phyloP scores from a whole-genome alignment of 1,140 invertebrate species.

The Sitobion miscanthi region DNA sequence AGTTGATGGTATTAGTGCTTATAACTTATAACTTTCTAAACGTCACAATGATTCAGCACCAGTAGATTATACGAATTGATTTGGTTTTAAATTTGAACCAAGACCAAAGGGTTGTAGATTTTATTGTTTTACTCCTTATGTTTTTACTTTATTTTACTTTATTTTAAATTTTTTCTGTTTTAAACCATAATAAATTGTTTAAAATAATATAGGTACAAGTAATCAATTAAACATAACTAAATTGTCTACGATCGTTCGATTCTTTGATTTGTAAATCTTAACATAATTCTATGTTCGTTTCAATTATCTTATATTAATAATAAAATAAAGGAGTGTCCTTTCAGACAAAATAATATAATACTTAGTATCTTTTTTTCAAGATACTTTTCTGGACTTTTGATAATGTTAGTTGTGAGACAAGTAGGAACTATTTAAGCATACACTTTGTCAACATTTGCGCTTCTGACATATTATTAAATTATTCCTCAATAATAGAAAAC shows the following conservation, averaged over 20 bases:
- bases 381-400: not conserved
- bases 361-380: not conserved
- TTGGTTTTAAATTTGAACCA: not conserved
- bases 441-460: not conserved
- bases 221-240: not conserved
- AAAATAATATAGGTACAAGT: not conserved
- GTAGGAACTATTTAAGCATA: not conserved
- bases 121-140: not conserved
- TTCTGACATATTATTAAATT: not conserved
- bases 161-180: not conserved
- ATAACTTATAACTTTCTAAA: slow-evolving; percentile 24
- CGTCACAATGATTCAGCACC: not conserved
- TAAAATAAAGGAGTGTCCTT: not conserved
- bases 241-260: not conserved
- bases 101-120: not conserved
- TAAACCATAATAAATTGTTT: not conserved
- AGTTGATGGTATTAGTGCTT: not conserved
- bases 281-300: not conserved
- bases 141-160: not conserved
- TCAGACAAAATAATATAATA: not conserved
- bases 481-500: not conserved
- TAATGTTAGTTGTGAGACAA: not conserved
- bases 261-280: not conserved
- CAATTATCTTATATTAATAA: not conserved
- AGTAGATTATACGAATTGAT: not conserved